phyloP scores from a whole-genome alignment of 2,797 vertebrate genomes.

The Protosalanx chinensis region DNA sequence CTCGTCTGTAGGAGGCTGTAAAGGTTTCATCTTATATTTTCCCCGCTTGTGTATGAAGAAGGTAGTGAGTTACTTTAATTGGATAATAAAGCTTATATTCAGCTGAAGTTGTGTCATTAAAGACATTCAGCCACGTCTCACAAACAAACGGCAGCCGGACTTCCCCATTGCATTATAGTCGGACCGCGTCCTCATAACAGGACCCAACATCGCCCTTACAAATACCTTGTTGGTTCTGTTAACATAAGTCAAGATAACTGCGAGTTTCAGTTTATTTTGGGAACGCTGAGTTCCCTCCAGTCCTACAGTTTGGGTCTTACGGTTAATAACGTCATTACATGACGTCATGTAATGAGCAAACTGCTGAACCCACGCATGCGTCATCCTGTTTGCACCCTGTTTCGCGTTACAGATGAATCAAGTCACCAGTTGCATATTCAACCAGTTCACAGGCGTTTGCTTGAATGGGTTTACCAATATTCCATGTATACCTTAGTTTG shows the following conservation, averaged over 20 bases:
- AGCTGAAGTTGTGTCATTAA: conserved; percentile 48
- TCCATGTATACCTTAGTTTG: neutral
- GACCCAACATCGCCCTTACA: no score
- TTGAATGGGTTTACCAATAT: neutral
- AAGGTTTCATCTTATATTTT: neutral
- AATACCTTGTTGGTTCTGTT: neutral
- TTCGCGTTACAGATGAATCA: neutral
- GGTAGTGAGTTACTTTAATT: neutral
- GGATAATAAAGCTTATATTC: neutral
- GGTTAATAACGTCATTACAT: conserved; percentile 21
- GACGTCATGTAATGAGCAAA: conserved; percentile 44
- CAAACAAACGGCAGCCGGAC: conserved; percentile 30
- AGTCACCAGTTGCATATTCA: conserved; percentile 9
- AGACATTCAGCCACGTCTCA: conserved; percentile 58
- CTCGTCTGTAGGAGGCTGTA: neutral
- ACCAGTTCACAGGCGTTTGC: neutral
- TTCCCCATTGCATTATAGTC: neutral
- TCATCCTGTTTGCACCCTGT: conserved; percentile 1
- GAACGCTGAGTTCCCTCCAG: neutral
- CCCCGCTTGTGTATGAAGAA: neutral
- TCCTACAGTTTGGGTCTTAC: neutral
- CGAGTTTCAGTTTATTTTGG: neutral
- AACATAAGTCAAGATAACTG: neutral
- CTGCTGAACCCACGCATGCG: conserved; percentile 26
- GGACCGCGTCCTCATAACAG: neutral